Evolutionary conservation across 2,113 vertebrate genomes (phyloP).

Genomic region (Gambusia holbrooki): DNA sequence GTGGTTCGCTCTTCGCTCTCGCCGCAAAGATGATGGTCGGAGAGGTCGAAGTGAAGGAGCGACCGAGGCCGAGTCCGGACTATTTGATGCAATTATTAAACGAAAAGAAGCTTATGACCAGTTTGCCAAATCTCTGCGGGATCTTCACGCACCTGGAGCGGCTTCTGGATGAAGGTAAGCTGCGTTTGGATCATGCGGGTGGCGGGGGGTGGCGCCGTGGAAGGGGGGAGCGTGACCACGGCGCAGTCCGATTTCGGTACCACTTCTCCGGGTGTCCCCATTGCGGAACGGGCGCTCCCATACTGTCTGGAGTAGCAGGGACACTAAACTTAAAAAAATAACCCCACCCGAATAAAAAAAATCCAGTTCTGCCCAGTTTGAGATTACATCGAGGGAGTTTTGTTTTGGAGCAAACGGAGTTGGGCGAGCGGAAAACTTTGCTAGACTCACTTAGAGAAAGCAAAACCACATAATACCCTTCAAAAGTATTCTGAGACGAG

Average conservation of each 20-base stretch:
- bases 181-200: background rate
- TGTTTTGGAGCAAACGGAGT: constrained; percentile 35
- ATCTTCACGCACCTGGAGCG: constrained; percentile 86
- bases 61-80: constrained; percentile 88
- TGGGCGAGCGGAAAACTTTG: constrained; percentile 63
- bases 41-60: constrained; percentile 88
- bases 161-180: constrained; percentile 85
- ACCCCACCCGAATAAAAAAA: background rate
- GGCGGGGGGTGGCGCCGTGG: background rate
- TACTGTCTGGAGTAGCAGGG: background rate
- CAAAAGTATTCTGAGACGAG: accelerated
- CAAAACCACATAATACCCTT: background rate
- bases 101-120: constrained; percentile 87
- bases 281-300: constrained; percentile 34
- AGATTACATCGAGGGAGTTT: constrained; percentile 3
- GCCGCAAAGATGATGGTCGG: constrained; percentile 86
- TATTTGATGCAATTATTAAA: constrained; percentile 87
- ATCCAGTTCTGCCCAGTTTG: background rate
- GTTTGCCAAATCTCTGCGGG: constrained; percentile 85
- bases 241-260: constrained; percentile 45
- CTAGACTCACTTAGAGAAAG: background rate
- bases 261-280: constrained; percentile 40
- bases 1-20: constrained; percentile 71
- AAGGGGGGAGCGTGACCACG: constrained; percentile 46
- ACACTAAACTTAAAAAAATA: background rate